Conservation (phyloP, 2,797 vertebrate species). For the Acestrorhynchus altus region DNA sequence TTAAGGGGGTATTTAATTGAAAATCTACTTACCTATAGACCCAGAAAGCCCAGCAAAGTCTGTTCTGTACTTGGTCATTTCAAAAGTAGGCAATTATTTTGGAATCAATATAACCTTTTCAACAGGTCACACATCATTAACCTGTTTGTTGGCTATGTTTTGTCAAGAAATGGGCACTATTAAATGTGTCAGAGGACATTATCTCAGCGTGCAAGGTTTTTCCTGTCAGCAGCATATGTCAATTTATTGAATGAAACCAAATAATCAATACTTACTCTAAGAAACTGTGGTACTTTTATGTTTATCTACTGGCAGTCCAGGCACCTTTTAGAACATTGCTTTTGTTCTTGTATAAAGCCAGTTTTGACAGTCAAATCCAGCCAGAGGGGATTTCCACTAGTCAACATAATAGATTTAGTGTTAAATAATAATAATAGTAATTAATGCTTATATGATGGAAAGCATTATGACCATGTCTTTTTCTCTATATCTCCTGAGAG, state of each 20-base stretch:
- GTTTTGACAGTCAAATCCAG: background rate
- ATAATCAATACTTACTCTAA: constrained; percentile 23
- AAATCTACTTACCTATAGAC: background rate
- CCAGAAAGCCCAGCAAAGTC: no score
- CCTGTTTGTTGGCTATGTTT: constrained; percentile 21
- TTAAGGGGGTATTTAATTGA: background rate
- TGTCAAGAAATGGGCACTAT: constrained; percentile 15
- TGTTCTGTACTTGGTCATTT: background rate
- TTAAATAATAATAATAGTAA: background rate
- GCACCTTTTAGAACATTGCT: background rate
- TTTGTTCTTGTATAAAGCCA: constrained; percentile 1
- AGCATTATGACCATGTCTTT: background rate
- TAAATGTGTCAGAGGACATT: constrained; percentile 17
- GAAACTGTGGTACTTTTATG: constrained; percentile 18
- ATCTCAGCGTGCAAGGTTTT: constrained; percentile 12
- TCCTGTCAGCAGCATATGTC: background rate
- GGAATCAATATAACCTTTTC: constrained; percentile 20
- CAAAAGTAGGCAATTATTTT: constrained; percentile 28
- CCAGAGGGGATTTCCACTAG: background rate
- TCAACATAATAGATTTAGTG: background rate
- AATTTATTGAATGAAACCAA: constrained; percentile 29
- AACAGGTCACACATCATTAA: constrained; percentile 21
- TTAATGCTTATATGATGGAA: constrained; percentile 15
- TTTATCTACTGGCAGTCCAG: background rate
- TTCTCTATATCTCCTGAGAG: constrained; percentile 19